A percentile compares a stretch with the other conserved stretches of the same genome.
phyloP scores from a whole-genome alignment of 2,113 vertebrate genomes.

The Micromys minutus region DNA sequence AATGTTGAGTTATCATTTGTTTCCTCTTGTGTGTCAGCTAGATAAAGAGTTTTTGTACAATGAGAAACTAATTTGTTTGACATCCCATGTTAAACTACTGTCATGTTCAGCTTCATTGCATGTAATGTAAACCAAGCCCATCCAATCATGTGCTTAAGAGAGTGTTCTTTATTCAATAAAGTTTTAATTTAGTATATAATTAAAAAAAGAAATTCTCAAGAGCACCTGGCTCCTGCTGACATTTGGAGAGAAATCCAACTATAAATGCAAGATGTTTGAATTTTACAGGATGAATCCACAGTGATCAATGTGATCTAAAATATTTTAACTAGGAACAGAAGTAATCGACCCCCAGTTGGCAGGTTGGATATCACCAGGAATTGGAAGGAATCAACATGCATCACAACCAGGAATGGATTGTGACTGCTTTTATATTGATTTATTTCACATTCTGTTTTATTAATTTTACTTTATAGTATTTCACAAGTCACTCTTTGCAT shows the following conservation, averaged over 20 bases:
- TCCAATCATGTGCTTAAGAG: constrained; percentile 90
- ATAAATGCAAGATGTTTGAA: background rate
- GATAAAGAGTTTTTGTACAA: constrained; percentile 84
- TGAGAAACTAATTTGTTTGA: constrained; percentile 86
- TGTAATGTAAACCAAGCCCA: constrained; percentile 88
- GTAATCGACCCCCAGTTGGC: rapidly evolving
- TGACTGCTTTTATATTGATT: background rate
- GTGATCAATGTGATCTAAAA: background rate
- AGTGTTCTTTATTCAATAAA: constrained; percentile 98
- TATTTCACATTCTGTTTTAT: background rate
- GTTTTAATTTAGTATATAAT: constrained; percentile 91
- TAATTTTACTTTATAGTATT: no score
- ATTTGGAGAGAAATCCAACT: background rate
- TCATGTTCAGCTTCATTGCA: constrained; percentile 91
- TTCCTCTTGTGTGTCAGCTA: constrained; percentile 85
- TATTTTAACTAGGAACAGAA: background rate
- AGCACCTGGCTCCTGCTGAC: no score
- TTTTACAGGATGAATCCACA: background rate
- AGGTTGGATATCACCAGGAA: background rate
- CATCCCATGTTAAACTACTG: constrained; percentile 93
- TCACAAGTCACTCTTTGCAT: no score
- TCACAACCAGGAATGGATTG: background rate
- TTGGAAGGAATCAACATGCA: background rate
- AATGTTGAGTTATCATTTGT: constrained; percentile 80
- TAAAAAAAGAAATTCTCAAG: no score